A percentile compares a stretch with the other conserved stretches of the same genome.
Evolutionary conservation across 2,888 invertebrate genomes (phyloP).

Genomic region (Erannis defoliaria): DNA sequence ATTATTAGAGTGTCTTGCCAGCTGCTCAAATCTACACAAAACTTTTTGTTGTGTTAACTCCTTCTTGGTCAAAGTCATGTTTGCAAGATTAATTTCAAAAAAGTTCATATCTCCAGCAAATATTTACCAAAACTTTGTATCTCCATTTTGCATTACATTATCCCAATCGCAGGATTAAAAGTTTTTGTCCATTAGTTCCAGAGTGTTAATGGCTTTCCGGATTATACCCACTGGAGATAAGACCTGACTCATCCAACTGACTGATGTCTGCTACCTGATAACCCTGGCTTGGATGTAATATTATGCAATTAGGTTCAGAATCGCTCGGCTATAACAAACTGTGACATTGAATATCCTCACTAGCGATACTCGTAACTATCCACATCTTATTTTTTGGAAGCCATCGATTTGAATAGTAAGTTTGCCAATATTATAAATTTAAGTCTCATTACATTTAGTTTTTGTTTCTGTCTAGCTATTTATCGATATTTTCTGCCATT

Average conservation of each 20-base stretch:
- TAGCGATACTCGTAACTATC: not conserved
- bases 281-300: conserved; percentile 55
- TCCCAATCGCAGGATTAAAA: conserved; percentile 72
- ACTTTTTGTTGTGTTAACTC: too few species aligned
- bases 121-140: conserved; percentile 49
- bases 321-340: conserved; percentile 14
- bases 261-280: conserved; percentile 77
- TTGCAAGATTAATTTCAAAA: too few species aligned
- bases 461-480: not conserved
- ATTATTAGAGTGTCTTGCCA: too few species aligned
- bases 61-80: too few species aligned
- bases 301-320: conserved; percentile 47
- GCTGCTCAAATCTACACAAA: too few species aligned
- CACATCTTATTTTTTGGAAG: not conserved
- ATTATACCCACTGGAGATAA: conserved; percentile 63
- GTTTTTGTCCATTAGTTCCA: conserved; percentile 83
- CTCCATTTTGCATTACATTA: conserved; percentile 65
- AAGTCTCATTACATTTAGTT: not conserved
- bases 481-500: not conserved
- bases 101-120: conserved; percentile 28
- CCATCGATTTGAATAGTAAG: not conserved
- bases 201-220: conserved; percentile 83
- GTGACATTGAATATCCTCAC: not conserved
- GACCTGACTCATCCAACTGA: conserved; percentile 70
- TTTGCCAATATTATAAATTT: not conserved